Conservation (phyloP, 37 sponge, comb jelly and placozoan species). For the Crambe crambe region DNA sequence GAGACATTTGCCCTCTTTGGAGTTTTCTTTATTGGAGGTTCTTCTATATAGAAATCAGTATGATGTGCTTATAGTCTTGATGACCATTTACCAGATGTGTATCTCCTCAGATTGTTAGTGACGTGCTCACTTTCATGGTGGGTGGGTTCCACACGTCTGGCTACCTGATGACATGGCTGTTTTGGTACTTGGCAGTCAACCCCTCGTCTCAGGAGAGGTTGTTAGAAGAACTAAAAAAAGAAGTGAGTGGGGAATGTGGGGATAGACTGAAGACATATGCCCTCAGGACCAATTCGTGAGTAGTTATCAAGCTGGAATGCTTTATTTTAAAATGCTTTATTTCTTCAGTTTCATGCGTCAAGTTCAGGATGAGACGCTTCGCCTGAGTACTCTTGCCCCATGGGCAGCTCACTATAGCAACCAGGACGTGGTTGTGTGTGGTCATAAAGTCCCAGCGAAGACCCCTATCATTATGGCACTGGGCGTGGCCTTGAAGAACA, state of each 20-base stretch:
- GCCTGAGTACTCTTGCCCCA: conserved; percentile 82
- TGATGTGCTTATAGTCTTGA: no score
- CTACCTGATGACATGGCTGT: conserved; percentile 59
- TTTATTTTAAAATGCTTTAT: not conserved
- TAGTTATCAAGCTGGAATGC: not conserved
- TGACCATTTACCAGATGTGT: not conserved
- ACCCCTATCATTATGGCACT: conserved; percentile 91
- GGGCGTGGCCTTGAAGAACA: conserved; percentile 76
- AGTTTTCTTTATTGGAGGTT: no score
- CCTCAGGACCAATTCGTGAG: not conserved
- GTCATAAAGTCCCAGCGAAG: conserved; percentile 64
- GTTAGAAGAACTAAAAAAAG: conserved; percentile 7
- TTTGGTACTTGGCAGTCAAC: conserved; percentile 55
- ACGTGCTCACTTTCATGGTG: conserved; percentile 76
- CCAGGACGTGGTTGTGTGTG: conserved; percentile 68
- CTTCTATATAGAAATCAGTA: no score
- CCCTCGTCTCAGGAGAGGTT: conserved; percentile 37
- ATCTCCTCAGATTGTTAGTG: conserved; percentile 42
- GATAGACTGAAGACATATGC: conserved; percentile 58
- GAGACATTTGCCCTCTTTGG: no score
- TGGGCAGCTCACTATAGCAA: conserved; percentile 74
- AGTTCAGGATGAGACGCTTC: conserved; percentile 85
- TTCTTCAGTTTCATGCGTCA: conserved; percentile 62
- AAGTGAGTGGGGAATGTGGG: conserved; percentile 65
- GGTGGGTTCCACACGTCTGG: conserved; percentile 93